Base-by-base conservation (phyloP, 2,888 invertebrate species). In the Ophion ventricosus region DNA sequence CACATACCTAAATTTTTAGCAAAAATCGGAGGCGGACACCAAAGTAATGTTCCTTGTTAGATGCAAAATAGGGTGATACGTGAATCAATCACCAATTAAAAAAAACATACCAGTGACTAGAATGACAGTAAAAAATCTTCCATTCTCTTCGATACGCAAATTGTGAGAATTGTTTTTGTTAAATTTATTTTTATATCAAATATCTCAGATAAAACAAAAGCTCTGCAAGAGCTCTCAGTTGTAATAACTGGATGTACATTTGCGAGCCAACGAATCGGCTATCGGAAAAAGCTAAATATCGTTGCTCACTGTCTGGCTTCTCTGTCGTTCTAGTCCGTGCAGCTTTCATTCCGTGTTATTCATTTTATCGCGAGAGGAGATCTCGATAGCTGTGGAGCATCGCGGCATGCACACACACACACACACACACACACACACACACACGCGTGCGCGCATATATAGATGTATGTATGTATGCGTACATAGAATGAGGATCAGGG, bases 271-370 rank as follows among this genome's bases (percentile, higher is more conserved):
- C 82, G 85, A 83, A 84, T 87, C 83, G 85, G 83, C 86, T 91
- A 91, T 92, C 88, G 92, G 91, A 91, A 91, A 92, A 91, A 91
- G 89, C 88, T 91, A 92, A 91, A 92, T 91, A 91, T 90, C 88
- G 87, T 82, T 86, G 76, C 80, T 82, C 83, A 84, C 80, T 63
- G 79, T 64, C 67, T 63, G 79, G 86, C 87, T 79, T 83, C 56
- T 35, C 57, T 54, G 67, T 85, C 85, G 87, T 84, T 87, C 35
- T 56, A 54, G 56, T 87, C 87, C 85, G 49, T 85, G 79, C 70
- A 70, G 69, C 78, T 73, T 73, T 79, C 87, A 89, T 88, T 90
- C 88, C 86, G 81, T 87, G 90, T 90, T 90, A 88, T 91, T 91
- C 92, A 89, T 91, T 92, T 91, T 89, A 87, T 89, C 89, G 85